Conservation (phyloP, 2,888 invertebrate species). For the Nipponacmea schrenckii region DNA sequence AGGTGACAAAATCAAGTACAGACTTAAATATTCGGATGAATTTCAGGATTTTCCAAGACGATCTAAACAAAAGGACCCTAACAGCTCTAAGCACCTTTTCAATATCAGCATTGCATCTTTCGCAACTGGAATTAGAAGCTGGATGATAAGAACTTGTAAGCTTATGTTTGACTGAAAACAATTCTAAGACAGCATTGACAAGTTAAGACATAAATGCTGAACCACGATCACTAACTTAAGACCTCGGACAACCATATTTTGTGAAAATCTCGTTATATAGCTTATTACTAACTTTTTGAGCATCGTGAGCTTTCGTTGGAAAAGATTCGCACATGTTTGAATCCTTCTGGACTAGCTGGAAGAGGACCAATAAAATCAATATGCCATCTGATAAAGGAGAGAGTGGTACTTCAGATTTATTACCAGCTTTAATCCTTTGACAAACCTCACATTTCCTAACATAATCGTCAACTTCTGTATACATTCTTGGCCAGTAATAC, state of each 20-base stretch:
- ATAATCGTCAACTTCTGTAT: not conserved
- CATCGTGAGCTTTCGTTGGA: constrained; percentile 1
- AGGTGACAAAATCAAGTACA: not conserved
- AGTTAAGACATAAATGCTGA: not conserved
- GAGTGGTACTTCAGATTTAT: constrained; percentile 1
- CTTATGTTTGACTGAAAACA: not conserved
- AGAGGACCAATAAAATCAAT: not conserved
- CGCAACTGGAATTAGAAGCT: constrained; percentile 21
- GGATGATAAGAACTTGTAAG: constrained; percentile 12
- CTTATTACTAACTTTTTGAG: not conserved
- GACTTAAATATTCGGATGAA: not conserved
- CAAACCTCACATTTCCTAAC: not conserved
- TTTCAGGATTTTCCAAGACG: not conserved
- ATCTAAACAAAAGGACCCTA: not conserved
- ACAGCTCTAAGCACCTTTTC: constrained; percentile 31
- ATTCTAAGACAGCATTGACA: not conserved
- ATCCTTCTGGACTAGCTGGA: not conserved
- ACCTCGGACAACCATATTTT: not conserved
- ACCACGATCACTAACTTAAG: not conserved
- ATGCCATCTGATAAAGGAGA: not conserved
- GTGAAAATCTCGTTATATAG: not conserved
- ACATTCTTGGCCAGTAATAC: not conserved
- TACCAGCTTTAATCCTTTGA: too few species aligned
- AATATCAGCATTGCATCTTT: constrained; percentile 34
- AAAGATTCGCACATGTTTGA: not conserved